Evolutionary conservation across 2,113 vertebrate species (phyloP), one percentile per base, ranked within the genome.

Genomic region (Cochlearius cochlearius): DNA sequence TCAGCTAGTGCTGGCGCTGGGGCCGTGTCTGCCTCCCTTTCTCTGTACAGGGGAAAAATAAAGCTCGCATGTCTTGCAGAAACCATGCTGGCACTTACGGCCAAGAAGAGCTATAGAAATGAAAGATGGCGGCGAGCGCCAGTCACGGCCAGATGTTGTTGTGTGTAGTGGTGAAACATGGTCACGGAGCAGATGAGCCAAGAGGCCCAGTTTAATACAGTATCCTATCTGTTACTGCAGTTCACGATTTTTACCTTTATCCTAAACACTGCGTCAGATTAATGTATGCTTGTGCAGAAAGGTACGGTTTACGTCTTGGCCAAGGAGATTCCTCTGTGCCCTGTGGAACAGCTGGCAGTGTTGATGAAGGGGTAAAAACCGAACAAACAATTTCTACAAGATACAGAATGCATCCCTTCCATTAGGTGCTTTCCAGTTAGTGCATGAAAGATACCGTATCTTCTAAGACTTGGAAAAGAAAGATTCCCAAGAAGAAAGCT

Each of bases 31-130:
- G 39, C 78, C 29, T 69, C 34, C 25, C 38, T 68, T 80, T 26
- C 34, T 64, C 71, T 60, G 5, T 13, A 45, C 5, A 29, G 29
- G 38, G 58, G 67, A 58, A 86, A 64, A 88, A 88, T 73, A 73
- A 88, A 90, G 34, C 68, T 53, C 34, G 23, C 25, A 29, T 0
- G 0, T 50, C 67, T 74, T 63, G 36, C 47, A 66, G 39, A 77
- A 91, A 17, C 12, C 0, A 0, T 25, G 19, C 41, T 74, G 60
- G 69, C 41, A 55, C 23, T 87, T 88, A n/a, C 0, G 4, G 52
- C 52, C 32, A 34, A 36, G 47, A 63, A 43, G 52, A 63, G 29
- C 41, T 41, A 12, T 41, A 67, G 79, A 50, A 72, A 50, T 58
- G 59, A 86, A 90, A 80, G 83, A 27, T 77, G 63, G 15, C 30